Evolutionary conservation across 2,797 vertebrate genomes (phyloP).

Genomic region (Mus caroli): DNA sequence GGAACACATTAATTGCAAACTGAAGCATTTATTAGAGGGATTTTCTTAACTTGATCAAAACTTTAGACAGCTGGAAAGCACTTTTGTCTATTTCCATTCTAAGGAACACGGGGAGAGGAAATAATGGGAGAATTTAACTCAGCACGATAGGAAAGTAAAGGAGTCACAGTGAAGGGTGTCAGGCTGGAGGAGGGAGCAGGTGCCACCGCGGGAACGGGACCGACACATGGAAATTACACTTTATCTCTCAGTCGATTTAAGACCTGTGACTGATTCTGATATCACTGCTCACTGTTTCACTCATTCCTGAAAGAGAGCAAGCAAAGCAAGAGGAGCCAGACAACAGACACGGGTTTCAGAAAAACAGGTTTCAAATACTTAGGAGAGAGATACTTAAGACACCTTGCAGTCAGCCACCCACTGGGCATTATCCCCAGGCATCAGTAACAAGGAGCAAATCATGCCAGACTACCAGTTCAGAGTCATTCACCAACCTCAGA

Average conservation of each 20-base stretch:
- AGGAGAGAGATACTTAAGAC: background rate
- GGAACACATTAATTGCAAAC: conserved; percentile 85
- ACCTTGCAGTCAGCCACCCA: background rate
- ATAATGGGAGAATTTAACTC: conserved; percentile 57
- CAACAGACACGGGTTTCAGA: conserved; percentile 32
- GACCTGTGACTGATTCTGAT: conserved; percentile 43
- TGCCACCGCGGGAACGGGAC: background rate
- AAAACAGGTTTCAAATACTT: conserved; percentile 47
- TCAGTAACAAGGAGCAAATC: background rate
- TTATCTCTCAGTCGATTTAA: conserved; percentile 49
- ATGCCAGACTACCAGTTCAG: conserved; percentile 22
- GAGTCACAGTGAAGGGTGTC: background rate
- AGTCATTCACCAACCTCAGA: background rate
- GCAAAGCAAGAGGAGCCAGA: conserved; percentile 49
- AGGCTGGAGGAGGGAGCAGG: background rate
- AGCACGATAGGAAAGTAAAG: conserved; percentile 45
- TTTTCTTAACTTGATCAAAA: conserved; percentile 82
- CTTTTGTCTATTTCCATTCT: conserved; percentile 78
- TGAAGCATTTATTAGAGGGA: conserved; percentile 78
- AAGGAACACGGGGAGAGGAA: conserved; percentile 52
- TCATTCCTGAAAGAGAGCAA: conserved; percentile 50
- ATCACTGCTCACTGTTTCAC: conserved; percentile 22
- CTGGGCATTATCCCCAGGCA: conserved; percentile 27
- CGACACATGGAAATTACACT: conserved; percentile 37
- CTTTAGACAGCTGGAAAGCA: conserved; percentile 63